Conservation (phyloP, 2,797 vertebrate species). For the Acanthurus leucopareius region DNA sequence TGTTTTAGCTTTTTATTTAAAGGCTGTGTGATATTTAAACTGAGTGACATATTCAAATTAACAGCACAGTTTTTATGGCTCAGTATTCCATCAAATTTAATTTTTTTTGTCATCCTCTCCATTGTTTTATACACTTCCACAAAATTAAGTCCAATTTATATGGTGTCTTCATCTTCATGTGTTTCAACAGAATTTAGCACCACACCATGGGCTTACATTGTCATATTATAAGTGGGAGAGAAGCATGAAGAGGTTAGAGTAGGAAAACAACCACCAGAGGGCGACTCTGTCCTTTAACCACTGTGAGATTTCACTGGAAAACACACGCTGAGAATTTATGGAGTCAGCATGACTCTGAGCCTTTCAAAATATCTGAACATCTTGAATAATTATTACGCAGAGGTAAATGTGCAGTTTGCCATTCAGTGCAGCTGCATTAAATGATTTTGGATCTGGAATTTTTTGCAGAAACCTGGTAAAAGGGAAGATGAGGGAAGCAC, state of each 20-base stretch:
- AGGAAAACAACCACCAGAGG: constrained; percentile 25
- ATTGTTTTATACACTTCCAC: background rate
- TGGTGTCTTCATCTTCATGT: background rate
- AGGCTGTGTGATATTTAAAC: background rate
- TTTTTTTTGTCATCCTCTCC: background rate
- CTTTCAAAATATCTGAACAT: too few relatives aligned
- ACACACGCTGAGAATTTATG: background rate
- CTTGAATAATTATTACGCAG: too few relatives aligned
- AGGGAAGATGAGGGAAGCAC: too few relatives aligned
- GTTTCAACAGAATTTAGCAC: background rate
- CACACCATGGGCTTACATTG: background rate
- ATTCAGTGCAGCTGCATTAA: background rate
- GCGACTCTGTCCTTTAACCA: background rate
- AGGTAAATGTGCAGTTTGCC: background rate
- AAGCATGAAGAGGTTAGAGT: background rate
- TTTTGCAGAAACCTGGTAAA: too few relatives aligned
- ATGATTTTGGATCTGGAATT: too few relatives aligned
- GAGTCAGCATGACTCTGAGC: background rate
- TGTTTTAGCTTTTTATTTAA: background rate
- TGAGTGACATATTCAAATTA: background rate
- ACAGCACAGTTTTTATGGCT: background rate
- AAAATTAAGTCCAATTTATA: background rate
- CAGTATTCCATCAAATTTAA: background rate
- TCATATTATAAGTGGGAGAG: background rate
- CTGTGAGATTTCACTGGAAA: background rate